phyloP scores from a whole-genome alignment of 1,140 invertebrate genomes.

The Lineus longissimus region DNA sequence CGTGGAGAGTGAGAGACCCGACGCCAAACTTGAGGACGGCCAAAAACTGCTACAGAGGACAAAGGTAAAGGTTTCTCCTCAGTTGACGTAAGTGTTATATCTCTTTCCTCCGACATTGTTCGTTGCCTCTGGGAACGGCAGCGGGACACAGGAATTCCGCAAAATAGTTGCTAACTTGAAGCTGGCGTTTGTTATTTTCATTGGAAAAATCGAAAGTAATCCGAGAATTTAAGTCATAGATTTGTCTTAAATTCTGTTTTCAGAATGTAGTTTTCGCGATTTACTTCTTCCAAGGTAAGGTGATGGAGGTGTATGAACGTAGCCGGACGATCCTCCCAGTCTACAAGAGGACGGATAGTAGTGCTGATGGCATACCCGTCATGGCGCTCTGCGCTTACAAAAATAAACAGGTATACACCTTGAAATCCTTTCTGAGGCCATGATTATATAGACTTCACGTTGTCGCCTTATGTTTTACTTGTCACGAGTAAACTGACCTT shows the following conservation, averaged over 20 bases:
- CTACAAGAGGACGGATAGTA: conserved; percentile 4
- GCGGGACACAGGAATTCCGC: too few species aligned
- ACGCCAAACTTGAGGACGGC: not conserved
- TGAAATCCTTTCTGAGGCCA: not conserved
- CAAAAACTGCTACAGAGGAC: not conserved
- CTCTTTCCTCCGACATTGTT: too few species aligned
- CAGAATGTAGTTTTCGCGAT: conserved; percentile 14
- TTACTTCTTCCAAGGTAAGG: conserved; percentile 15
- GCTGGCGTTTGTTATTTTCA: too few species aligned
- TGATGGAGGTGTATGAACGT: conserved; percentile 8
- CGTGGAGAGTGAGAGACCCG: not conserved
- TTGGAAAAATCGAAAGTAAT: too few species aligned
- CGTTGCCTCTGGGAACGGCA: too few species aligned
- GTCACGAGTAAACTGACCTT: too few species aligned
- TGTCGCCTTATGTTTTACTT: too few species aligned
- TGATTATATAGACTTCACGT: too few species aligned
- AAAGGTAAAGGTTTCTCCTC: not conserved
- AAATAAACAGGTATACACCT: conserved; percentile 14
- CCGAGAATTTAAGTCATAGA: too few species aligned
- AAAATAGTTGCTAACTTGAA: too few species aligned
- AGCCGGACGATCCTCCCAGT: conserved; percentile 12
- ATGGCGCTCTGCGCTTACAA: conserved; percentile 15
- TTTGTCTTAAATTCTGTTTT: conserved; percentile 3
- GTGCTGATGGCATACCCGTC: conserved; percentile 4
- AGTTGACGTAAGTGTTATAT: not conserved